Conservation (phyloP, 2,888 invertebrate species). For the Rhaphigaster nebulosa region DNA sequence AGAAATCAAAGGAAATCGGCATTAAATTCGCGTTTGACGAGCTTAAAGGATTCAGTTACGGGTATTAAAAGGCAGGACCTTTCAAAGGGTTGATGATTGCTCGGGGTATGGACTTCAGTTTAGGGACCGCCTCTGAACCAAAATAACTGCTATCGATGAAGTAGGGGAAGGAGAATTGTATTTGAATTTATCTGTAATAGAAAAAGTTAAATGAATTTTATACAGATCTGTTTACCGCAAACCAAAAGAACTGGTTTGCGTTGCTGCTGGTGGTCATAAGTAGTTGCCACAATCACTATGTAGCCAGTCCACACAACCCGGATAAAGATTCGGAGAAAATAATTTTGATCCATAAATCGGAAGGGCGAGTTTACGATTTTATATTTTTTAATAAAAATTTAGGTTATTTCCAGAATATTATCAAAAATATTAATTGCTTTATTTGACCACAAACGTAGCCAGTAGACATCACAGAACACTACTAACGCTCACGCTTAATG, state of each 20-base stretch:
- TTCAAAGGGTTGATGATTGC: slow-evolving; percentile 15
- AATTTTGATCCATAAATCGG: not conserved
- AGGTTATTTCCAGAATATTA: too few species aligned
- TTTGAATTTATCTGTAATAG: not conserved
- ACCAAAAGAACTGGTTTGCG: not conserved
- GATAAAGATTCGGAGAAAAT: not conserved
- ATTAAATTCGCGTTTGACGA: not conserved
- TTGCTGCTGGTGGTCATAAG: too few species aligned
- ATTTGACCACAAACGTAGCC: too few species aligned
- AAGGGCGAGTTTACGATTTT: too few species aligned
- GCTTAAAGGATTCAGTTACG: slow-evolving; percentile 33
- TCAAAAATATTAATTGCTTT: too few species aligned
- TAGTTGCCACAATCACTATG: too few species aligned
- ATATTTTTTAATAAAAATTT: too few species aligned
- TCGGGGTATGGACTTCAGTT: not conserved
- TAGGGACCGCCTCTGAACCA: not conserved
- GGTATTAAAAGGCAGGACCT: slow-evolving; percentile 8
- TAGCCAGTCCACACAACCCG: too few species aligned
- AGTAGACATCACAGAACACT: too few species aligned
- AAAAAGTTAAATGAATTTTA: not conserved
- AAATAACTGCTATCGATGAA: not conserved
- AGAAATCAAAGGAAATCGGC: slow-evolving; percentile 22
- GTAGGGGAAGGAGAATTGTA: not conserved
- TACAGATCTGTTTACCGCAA: not conserved
- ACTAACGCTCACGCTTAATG: too few species aligned